Base-by-base conservation (phyloP, 2,888 invertebrate genomes). In the Cactoblastis cactorum region DNA sequence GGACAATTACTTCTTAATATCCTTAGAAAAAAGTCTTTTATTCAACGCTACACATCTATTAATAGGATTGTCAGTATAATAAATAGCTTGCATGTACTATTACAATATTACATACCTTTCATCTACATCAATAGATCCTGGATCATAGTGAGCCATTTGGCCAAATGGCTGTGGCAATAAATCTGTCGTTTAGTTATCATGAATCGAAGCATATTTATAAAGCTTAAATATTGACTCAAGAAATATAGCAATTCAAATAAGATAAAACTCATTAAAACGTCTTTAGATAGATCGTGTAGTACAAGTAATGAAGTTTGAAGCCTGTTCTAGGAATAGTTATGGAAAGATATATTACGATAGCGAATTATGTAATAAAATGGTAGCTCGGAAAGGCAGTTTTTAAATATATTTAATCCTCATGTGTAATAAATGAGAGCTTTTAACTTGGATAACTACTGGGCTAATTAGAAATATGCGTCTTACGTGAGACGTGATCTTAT, bases 231-330 rank as follows among this genome's bases (percentile, higher is more conserved):
- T 22, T 22, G 22, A 22, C 22, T 3, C 5, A 22, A 12, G 19
- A 39, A 39, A 39, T 18, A 18, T 38, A 8, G 19, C 19, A 9
- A 2, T 38, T 22, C 3, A 12, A 19, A 19, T 22, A 6, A 14
- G 3, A 22, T 22, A 5, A 22, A 22, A 39, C 22, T 39, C 39
- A 39, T 41, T 8, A 24, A 24, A 41, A 22, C 15, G 6, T 14
- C 14, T 24, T 39, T 41, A 41, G 14, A 41, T 22, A 14, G 0
- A 14, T 24, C 41, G 14, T 12, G 24, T 41, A 6, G 14, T 6
- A 41, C 12, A 12, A 14, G 24, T 54, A 50, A 54, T 54, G 49
- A 45, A 52, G 45, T 37, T 53, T 54, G 49, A 45, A 52, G 45
- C 32, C 18, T 38, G 38, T 54, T 49, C 32, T 37, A 45, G 37